These are phyloP conservation scores for Zaprionus obscuricornis DNA, from an alignment of 2,888 invertebrate genomes.

Conservation along the genomic window DNA sequence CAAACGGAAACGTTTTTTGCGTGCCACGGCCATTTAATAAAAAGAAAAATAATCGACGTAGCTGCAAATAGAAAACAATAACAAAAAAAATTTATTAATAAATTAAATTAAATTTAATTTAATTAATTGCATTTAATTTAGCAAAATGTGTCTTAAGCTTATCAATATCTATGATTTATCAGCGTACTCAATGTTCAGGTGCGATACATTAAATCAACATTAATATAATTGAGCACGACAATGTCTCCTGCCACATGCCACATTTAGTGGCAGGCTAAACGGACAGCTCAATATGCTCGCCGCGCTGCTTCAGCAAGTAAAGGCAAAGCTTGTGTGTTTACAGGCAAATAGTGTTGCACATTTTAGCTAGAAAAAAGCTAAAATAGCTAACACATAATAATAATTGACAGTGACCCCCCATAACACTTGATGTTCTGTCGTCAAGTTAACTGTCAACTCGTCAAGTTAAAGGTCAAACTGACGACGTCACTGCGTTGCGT, in stretches of 20 bases:
- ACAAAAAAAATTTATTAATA: not conserved
- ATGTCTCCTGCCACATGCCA: not conserved
- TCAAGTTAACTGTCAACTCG: too few species aligned
- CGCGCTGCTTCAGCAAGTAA: too few species aligned
- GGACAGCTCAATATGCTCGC: constrained; percentile 27
- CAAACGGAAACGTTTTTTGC: constrained; percentile 69
- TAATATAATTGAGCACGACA: constrained; percentile 44
- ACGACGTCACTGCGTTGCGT: constrained; percentile 6
- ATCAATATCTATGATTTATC: constrained; percentile 33
- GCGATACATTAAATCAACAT: constrained; percentile 34
- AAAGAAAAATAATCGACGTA: constrained; percentile 32
- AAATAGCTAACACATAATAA: not conserved
- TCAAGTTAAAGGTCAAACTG: constrained; percentile 26
- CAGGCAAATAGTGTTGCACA: constrained; percentile 24
- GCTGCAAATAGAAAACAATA: constrained; percentile 35
- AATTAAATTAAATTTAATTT: not conserved
- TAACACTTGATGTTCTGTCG: too few species aligned
- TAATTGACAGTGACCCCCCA: too few species aligned
- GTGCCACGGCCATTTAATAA: constrained; percentile 70
- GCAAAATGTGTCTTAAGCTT: not conserved
- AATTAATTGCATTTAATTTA: not conserved
- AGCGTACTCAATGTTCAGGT: constrained; percentile 22
- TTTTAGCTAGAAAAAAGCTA: constrained; percentile 15
- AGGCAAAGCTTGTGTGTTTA: too few species aligned
- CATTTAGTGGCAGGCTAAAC: too few species aligned